phyloP scores from a whole-genome alignment of 2,888 invertebrate genomes.

The Drosophila kanekoi region DNA sequence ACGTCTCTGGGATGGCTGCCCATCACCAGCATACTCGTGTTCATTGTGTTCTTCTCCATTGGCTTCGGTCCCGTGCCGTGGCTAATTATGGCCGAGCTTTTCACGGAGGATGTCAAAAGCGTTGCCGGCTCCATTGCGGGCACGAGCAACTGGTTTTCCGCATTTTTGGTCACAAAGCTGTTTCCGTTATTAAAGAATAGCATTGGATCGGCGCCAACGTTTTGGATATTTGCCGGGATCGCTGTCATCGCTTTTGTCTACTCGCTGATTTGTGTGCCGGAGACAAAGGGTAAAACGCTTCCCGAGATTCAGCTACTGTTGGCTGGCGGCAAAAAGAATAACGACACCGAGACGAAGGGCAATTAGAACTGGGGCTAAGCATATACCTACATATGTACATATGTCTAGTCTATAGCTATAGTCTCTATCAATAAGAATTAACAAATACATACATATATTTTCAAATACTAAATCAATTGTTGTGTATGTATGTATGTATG shows the following conservation, averaged over 20 bases:
- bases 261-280: conserved; percentile 87
- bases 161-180: conserved; percentile 91
- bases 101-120: conserved; percentile 91
- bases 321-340: conserved; percentile 42
- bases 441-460: background rate
- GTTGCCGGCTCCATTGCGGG: conserved; percentile 91
- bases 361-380: background rate
- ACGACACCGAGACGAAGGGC: background rate
- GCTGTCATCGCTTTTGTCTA: conserved; percentile 88
- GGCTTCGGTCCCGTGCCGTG: conserved; percentile 93
- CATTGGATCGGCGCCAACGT: conserved; percentile 88
- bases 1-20: conserved; percentile 89
- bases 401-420: conserved; percentile 21
- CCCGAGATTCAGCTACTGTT: conserved; percentile 74
- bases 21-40: conserved; percentile 89
- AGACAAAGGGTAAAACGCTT: conserved; percentile 85
- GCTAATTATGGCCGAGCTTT: conserved; percentile 91
- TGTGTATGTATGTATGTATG: no score
- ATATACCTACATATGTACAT: background rate
- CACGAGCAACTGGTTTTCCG: conserved; percentile 91
- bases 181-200: conserved; percentile 87
- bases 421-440: conserved; percentile 18
- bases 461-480: background rate
- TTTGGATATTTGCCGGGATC: conserved; percentile 90
- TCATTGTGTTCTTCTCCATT: conserved; percentile 91